Conservation (phyloP, 2,113 vertebrate species). For the Dromaius novaehollandiae region DNA sequence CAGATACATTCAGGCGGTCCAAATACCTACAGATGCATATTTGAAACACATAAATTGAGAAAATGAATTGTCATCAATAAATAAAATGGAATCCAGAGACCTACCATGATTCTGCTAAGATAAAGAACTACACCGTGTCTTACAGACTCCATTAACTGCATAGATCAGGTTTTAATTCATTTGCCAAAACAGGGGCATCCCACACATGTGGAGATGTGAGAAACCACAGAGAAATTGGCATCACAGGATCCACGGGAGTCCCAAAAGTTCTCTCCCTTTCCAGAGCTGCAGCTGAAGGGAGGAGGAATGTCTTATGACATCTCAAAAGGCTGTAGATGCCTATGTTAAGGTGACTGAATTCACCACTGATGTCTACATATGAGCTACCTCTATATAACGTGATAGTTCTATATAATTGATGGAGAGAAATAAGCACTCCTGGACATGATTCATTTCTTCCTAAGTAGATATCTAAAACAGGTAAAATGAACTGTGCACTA, state of each 20-base stretch:
- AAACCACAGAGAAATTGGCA: background rate
- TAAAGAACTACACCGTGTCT: background rate
- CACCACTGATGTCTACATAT: too few species aligned
- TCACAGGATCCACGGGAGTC: accelerated
- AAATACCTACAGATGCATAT: background rate
- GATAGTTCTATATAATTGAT: background rate
- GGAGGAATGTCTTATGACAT: too few species aligned
- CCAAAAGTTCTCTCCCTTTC: background rate
- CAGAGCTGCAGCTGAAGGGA: too few species aligned
- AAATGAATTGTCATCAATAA: background rate
- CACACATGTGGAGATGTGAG: background rate
- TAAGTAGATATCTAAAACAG: background rate
- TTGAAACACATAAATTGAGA: background rate
- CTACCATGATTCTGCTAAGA: background rate
- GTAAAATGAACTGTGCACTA: background rate
- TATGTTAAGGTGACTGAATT: too few species aligned
- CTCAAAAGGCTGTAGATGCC: too few species aligned
- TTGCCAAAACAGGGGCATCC: background rate
- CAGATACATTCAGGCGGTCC: background rate
- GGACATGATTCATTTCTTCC: background rate
- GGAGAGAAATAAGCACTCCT: background rate
- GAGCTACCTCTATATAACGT: too few species aligned
- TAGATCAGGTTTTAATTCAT: background rate
- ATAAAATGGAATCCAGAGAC: background rate
- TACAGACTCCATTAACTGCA: background rate